A percentile compares a stretch with the other conserved stretches of the same genome.
phyloP scores from a whole-genome alignment of 2,888 invertebrate species.

The Sphinx pinastri region DNA sequence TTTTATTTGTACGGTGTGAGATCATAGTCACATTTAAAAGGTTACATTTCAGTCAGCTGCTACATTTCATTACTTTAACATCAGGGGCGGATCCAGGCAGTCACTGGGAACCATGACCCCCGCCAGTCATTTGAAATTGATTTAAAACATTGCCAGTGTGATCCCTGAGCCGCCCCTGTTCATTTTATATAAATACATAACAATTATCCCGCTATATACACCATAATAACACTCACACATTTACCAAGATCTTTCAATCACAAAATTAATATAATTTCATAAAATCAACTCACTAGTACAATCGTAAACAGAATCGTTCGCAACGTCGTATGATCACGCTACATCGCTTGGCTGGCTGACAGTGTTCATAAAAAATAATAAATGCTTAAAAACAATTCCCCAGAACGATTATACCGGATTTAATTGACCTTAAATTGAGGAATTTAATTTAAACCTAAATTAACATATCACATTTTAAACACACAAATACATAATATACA shows the following conservation, averaged over 20 bases:
- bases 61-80: conserved; percentile 10
- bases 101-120: conserved; percentile 3
- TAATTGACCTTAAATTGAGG: conserved; percentile 16
- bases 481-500: conserved; percentile 22
- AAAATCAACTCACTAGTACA: conserved; percentile 9
- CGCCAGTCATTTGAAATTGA: not conserved
- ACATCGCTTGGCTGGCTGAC: conserved; percentile 5
- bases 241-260: conserved; percentile 23
- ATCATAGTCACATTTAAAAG: not conserved
- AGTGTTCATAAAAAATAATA: conserved; percentile 22
- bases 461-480: conserved; percentile 23
- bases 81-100: not conserved
- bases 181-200: conserved; percentile 10
- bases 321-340: conserved; percentile 17
- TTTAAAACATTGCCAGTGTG: not conserved
- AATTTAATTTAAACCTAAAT: conserved; percentile 20
- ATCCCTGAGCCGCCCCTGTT: not conserved
- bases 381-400: conserved; percentile 21
- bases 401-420: conserved; percentile 10
- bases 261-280: conserved; percentile 12
- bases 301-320: conserved; percentile 21
- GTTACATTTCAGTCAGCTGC: conserved; percentile 7
- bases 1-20: not conserved
- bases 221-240: not conserved
- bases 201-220: conserved; percentile 8